A percentile compares a stretch with the other conserved stretches of the same genome.
phyloP scores from a whole-genome alignment of 2,797 vertebrate genomes.

The Zenarchopterus dispar region DNA sequence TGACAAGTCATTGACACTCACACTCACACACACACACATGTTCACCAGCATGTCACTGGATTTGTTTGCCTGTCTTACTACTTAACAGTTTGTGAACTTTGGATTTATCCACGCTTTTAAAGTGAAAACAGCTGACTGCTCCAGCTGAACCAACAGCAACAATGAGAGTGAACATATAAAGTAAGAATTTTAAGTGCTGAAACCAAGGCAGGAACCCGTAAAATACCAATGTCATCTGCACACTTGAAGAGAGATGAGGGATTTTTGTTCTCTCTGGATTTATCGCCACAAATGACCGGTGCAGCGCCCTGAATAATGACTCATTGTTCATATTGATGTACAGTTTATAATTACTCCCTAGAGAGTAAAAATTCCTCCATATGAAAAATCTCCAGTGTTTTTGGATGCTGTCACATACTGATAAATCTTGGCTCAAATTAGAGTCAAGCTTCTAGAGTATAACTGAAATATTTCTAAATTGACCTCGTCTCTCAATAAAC shows the following conservation, averaged over 20 bases:
- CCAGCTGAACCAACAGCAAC: not conserved
- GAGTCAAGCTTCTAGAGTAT: too few species aligned
- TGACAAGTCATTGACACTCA: conserved; percentile 6
- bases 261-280: too few species aligned
- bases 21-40: conserved; percentile 10
- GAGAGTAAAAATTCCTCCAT: too few species aligned
- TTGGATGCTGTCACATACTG: too few species aligned
- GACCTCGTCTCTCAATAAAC: too few species aligned
- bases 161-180: not conserved
- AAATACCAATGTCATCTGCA: not conserved
- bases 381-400: too few species aligned
- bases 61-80: conserved; percentile 6
- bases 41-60: conserved; percentile 4
- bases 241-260: not conserved
- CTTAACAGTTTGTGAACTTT: not conserved
- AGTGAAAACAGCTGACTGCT: conserved; percentile 5
- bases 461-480: too few species aligned
- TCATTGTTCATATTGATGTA: too few species aligned
- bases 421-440: too few species aligned
- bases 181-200: not conserved
- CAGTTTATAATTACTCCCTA: too few species aligned
- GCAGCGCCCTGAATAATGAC: too few species aligned
- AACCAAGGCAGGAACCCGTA: not conserved
- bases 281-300: too few species aligned
- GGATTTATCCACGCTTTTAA: conserved; percentile 11